Evolutionary conservation across 1,140 invertebrate genomes (phyloP).

Genomic region (Ceratina calcarata): DNA sequence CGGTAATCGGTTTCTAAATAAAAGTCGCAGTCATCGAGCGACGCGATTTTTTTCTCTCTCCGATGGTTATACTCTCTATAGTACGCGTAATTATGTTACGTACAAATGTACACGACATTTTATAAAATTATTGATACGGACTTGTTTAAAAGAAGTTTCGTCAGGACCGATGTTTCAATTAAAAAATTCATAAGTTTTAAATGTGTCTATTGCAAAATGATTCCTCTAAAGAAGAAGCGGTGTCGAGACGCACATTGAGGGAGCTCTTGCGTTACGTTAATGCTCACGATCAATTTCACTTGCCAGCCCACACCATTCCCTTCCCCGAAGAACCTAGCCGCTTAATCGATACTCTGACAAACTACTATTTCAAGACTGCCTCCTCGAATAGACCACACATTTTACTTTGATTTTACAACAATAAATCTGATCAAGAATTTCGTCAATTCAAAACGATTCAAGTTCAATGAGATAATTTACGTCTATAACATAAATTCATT

Average conservation of each 20-base stretch:
- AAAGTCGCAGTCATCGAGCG: conserved; percentile 44
- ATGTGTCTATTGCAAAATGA: no score
- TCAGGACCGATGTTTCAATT: no score
- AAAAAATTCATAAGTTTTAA: no score
- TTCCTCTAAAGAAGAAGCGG: neutral
- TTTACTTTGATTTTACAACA: neutral
- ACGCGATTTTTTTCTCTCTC: conserved; percentile 6
- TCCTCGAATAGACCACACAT: conserved; percentile 38
- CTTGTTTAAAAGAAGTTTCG: no score
- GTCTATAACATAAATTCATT: no score
- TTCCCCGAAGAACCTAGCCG: conserved; percentile 31
- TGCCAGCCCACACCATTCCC: conserved; percentile 26
- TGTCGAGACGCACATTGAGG: neutral
- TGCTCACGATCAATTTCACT: conserved; percentile 51
- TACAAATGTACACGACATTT: neutral
- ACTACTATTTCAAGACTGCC: conserved; percentile 53
- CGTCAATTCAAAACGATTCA: no score
- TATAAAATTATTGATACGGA: no score
- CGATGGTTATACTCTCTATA: neutral
- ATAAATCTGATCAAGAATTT: no score
- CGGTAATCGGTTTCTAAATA: conserved; percentile 46
- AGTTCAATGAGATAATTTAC: no score
- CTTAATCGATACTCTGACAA: conserved; percentile 60
- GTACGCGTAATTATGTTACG: no score
- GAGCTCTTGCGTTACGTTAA: conserved; percentile 30